Evolutionary conservation across 2,797 vertebrate species (phyloP), one percentile per base, ranked within the genome.

Genomic region (Chanos chanos): DNA sequence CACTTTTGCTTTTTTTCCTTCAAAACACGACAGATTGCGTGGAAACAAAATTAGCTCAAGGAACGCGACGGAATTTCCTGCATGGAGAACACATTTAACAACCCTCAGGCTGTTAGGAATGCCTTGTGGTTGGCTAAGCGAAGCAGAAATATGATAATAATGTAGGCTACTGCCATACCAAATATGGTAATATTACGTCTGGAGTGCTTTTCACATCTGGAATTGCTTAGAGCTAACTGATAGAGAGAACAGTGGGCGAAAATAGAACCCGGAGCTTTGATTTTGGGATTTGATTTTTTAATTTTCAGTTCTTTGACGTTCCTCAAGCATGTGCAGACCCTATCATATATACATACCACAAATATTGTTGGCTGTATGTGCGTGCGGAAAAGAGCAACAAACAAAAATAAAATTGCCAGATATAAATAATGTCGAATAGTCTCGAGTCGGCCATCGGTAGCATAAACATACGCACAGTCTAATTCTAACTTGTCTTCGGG

Each of bases 101-200:
- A 89, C 88, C 87, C 89, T 92, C 92, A 93, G 94, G 87, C 89
- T 93, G 93, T 94, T 92, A 94, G 92, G 93, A 96, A 96, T 94
- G 93, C 92, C 92, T 92, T 95, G 94, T 90, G 94, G 94, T 94
- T 91, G 91, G 91, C 89, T 92, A 93, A 92, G 90, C 91, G 89
- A 88, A 79, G 84, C 79, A 92, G 87, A 94, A 94, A 94, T 94
- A 97, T 98, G 94, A 91, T 91, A 94, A 95, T 97, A 96, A 96
- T 93, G 94, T 89, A 86, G 87, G 89, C 94, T 95, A 93, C 92
- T 95, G 93, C 94, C 93, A 92, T 94, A 97, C 94, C 95, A 96
- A 97, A 97, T 98, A 98, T 96, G 95, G 95, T 83, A 89, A 96
- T 96, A 94, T 92, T 97, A 96, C 94, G 93, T 98, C 92, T 95